Percentiles rank a stretch among this genome's conserved stretches.
These are phyloP conservation scores for Tachystola acroxantha DNA, from an alignment of 2,888 invertebrate genomes.

Conservation along the genomic window DNA sequence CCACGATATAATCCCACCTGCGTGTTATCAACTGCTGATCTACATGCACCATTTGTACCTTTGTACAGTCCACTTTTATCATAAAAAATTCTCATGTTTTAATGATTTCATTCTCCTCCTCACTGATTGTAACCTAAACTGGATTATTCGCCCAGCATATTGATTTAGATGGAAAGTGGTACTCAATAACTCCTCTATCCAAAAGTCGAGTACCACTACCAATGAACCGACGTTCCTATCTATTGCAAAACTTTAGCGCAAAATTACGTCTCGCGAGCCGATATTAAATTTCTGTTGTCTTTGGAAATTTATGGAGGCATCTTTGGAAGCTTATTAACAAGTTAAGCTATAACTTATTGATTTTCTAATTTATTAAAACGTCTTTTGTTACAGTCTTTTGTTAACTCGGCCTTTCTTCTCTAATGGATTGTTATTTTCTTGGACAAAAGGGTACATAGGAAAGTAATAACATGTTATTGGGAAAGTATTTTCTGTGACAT, in stretches of 20 bases:
- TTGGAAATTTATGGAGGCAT: conserved; percentile 53
- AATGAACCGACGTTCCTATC: conserved; percentile 57
- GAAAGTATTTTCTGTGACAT: too few relatives aligned
- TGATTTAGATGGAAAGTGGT: conserved; percentile 54
- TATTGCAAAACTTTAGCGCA: conserved; percentile 65
- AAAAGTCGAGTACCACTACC: conserved; percentile 42
- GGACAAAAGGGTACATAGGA: too few relatives aligned
- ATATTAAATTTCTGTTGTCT: conserved; percentile 73
- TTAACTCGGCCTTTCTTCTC: not conserved
- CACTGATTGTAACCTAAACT: conserved; percentile 20
- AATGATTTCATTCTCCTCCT: too few relatives aligned
- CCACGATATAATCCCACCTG: too few relatives aligned
- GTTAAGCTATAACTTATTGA: conserved; percentile 38
- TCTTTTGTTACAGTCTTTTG: not conserved
- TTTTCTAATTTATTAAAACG: conserved; percentile 17
- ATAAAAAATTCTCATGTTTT: too few relatives aligned
- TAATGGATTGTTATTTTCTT: not conserved
- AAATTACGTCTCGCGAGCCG: conserved; percentile 63
- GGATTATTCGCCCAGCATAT: conserved; percentile 50
- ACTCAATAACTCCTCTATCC: conserved; percentile 52
- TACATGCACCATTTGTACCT: too few relatives aligned
- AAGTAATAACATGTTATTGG: not conserved
- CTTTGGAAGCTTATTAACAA: conserved; percentile 48
- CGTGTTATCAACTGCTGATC: too few relatives aligned
- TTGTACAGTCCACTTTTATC: too few relatives aligned